Evolutionary conservation across 2,888 invertebrate genomes (phyloP).

Genomic region (Epistrophella euchroma): DNA sequence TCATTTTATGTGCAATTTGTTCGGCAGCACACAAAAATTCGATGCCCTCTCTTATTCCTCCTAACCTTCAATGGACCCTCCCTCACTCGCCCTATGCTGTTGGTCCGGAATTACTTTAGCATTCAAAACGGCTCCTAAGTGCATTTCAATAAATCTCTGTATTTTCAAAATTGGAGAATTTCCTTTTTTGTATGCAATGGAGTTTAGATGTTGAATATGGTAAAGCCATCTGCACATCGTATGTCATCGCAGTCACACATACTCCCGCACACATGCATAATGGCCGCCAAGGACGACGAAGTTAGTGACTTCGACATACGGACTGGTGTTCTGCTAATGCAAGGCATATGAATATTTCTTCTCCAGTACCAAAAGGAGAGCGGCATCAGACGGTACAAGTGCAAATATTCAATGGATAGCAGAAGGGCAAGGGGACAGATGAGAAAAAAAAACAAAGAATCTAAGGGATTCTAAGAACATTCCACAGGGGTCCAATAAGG

Average conservation of each 20-base stretch:
- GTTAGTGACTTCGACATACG: slow-evolving; percentile 6
- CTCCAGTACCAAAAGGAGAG: not conserved
- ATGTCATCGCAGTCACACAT: slow-evolving; percentile 47
- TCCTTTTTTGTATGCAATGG: slow-evolving; percentile 29
- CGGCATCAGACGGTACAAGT: slow-evolving; percentile 27
- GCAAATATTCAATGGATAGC: slow-evolving; percentile 65
- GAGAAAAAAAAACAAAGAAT: slow-evolving; percentile 1
- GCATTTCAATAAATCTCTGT: slow-evolving; percentile 75
- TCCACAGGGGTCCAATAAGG: slow-evolving; percentile 73
- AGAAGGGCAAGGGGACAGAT: slow-evolving; percentile 12
- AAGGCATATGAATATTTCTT: slow-evolving; percentile 53
- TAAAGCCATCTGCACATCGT: slow-evolving; percentile 51
- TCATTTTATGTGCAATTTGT: slow-evolving; percentile 75
- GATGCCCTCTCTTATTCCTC: not conserved
- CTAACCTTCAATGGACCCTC: not conserved
- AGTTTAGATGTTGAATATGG: slow-evolving; percentile 13
- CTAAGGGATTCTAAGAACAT: slow-evolving; percentile 57
- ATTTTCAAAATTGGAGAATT: slow-evolving; percentile 61
- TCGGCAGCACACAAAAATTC: slow-evolving; percentile 47
- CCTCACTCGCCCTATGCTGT: not conserved
- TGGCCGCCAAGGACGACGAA: slow-evolving; percentile 10
- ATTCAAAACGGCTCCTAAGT: slow-evolving; percentile 75
- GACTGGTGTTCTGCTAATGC: slow-evolving; percentile 1
- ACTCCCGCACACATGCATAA: not conserved
- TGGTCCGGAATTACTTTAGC: slow-evolving; percentile 65